phyloP scores from a whole-genome alignment of 2,888 invertebrate genomes.

The Arrhopalites spinosus region DNA sequence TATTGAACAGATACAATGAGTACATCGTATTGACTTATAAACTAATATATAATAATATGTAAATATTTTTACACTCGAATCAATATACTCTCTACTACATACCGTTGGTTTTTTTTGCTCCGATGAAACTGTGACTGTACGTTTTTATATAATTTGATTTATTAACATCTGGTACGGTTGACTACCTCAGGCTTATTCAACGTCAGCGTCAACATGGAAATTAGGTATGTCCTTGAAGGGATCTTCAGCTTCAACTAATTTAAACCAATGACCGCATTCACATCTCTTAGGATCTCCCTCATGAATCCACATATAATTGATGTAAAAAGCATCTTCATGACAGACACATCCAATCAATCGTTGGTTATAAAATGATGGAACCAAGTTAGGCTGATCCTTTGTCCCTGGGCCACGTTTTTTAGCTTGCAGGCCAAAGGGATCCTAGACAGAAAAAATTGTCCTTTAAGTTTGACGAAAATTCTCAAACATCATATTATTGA shows the following conservation, averaged over 20 bases:
- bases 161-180: too few relatives aligned
- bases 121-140: too few relatives aligned
- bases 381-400: conserved; percentile 80
- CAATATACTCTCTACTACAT: too few relatives aligned
- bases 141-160: too few relatives aligned
- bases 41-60: neutral
- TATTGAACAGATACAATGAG: conserved; percentile 6
- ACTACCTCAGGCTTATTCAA: too few relatives aligned
- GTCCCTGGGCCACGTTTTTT: conserved; percentile 80
- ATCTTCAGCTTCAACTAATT: conserved; percentile 69
- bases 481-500: too few relatives aligned
- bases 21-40: conserved; percentile 10
- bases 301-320: conserved; percentile 96
- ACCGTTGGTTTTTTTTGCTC: too few relatives aligned
- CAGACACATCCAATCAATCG: conserved; percentile 95
- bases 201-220: neutral
- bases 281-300: conserved; percentile 88
- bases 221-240: conserved; percentile 45
- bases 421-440: conserved; percentile 71
- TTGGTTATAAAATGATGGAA: conserved; percentile 87
- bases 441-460: conserved; percentile 46
- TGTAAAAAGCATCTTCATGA: conserved; percentile 86
- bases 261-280: conserved; percentile 96
- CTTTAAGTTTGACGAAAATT: neutral
- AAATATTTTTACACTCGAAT: too few relatives aligned